Evolutionary conservation across 1,140 invertebrate species (phyloP).

Genomic region (Drosophila baimaii): DNA sequence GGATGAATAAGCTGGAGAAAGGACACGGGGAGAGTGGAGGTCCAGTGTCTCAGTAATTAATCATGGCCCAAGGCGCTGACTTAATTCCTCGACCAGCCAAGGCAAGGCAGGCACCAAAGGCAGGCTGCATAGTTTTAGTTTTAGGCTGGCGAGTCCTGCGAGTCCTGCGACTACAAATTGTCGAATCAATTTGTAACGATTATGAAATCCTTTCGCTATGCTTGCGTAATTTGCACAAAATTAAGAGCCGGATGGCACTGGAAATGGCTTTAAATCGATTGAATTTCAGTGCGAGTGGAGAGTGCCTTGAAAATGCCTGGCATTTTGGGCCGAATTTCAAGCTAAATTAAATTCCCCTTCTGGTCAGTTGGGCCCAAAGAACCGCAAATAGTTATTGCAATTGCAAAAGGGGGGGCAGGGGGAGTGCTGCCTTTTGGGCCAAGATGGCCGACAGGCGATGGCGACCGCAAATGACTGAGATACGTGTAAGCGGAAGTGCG

Average conservation of each 20-base stretch:
- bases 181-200: slow-evolving; percentile 60
- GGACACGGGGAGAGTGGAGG: background rate
- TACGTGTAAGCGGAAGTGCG: slow-evolving; percentile 46
- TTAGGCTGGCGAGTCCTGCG: slow-evolving; percentile 16
- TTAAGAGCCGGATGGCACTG: slow-evolving; percentile 10
- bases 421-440: too few species aligned
- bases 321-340: slow-evolving; percentile 42
- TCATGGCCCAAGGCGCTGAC: slow-evolving; percentile 71
- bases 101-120: too few species aligned
- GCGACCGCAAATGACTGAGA: slow-evolving; percentile 57
- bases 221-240: slow-evolving; percentile 46
- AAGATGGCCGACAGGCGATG: slow-evolving; percentile 43
- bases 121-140: slow-evolving; percentile 53
- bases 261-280: slow-evolving; percentile 20
- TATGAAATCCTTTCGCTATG: slow-evolving; percentile 49
- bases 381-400: slow-evolving; percentile 78
- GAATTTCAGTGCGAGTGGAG: slow-evolving; percentile 1
- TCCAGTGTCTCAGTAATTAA: slow-evolving; percentile 67
- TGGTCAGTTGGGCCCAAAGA: slow-evolving; percentile 48
- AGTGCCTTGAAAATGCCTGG: slow-evolving; percentile 8
- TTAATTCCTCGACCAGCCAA: slow-evolving; percentile 66
- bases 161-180: slow-evolving; percentile 44
- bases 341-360: slow-evolving; percentile 76
- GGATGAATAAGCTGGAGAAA: too few species aligned
- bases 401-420: slow-evolving; percentile 63